Evolutionary conservation across 2,113 vertebrate genomes (phyloP), one percentile per base, ranked within the genome.

Genomic region (Chionomys nivalis): DNA sequence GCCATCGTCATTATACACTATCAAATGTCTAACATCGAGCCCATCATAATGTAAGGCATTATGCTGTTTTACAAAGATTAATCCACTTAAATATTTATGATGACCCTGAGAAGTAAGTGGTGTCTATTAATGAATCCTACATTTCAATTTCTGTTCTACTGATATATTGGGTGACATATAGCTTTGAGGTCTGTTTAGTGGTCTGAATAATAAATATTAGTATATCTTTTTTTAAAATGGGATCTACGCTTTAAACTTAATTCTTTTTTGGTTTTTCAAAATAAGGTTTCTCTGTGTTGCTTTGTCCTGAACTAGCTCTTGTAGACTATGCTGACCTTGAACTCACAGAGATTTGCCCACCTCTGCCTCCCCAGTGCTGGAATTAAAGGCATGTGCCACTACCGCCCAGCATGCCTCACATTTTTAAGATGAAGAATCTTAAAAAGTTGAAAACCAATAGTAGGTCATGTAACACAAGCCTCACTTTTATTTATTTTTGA

Each of bases 141-240:
- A 65, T 66, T 97, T 96, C 63, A 90, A 63, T 95, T 96, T 77
- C n/a, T 47, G 0, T 92, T 82, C 44, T 28, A 83, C 61, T 3
- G 42, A 17, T 75, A 76, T n/a, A n/a, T 83, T 77, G 36, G 88
- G 31, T 28, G 61, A 33, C 24, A 70, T 81, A 72, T 49, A 61
- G 81, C 26, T 65, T 65, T 65, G n/a, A 42, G 42, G 24, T 63
- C 13, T 83, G n/a, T 89, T 94, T 75, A 89, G 36, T 52, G 72
- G 14, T 44, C 33, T 81, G 24, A 81, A 58, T 81, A 87, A 66
- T 90, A 94, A 87, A 68, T 96, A 31, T 47, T 42, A 63, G n/a
- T 92, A 68, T 55, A 39, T 75, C 5, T 33, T 61, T 87, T 88
- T 95, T 52, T 13, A 52, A 75, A 76, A 24, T 24, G 26, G 28